phyloP scores from a whole-genome alignment of 2,797 vertebrate genomes.

The Sebastes hubbsi region DNA sequence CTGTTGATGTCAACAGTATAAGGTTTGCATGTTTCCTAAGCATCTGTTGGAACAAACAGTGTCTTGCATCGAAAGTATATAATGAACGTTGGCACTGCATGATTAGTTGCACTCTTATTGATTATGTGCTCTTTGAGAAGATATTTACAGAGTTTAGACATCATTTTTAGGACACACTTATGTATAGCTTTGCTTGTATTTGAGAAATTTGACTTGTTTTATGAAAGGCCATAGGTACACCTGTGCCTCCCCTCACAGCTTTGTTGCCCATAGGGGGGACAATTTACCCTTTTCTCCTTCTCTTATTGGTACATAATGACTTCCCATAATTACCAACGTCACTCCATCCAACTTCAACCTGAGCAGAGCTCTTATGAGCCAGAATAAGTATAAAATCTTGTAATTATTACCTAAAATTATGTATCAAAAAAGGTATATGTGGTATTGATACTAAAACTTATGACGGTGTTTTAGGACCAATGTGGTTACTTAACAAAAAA shows the following conservation, averaged over 20 bases:
- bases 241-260: background rate
- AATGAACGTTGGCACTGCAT: background rate
- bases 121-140: background rate
- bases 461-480: no score
- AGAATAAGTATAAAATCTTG: no score
- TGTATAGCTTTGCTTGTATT: background rate
- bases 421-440: no score
- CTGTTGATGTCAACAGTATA: background rate
- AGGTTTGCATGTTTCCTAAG: background rate
- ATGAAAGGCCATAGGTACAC: background rate
- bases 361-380: no score
- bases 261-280: background rate
- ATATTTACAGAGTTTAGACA: no score
- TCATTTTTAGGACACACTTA: background rate
- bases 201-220: background rate
- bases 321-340: no score
- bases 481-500: no score
- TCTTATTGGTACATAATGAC: no score
- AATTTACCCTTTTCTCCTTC: background rate
- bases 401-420: no score
- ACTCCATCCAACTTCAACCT: no score
- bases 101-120: background rate
- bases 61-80: background rate
- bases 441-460: no score
- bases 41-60: background rate